phyloP scores from a whole-genome alignment of 2,888 invertebrate species.

The Eugnorisma glareosa region DNA sequence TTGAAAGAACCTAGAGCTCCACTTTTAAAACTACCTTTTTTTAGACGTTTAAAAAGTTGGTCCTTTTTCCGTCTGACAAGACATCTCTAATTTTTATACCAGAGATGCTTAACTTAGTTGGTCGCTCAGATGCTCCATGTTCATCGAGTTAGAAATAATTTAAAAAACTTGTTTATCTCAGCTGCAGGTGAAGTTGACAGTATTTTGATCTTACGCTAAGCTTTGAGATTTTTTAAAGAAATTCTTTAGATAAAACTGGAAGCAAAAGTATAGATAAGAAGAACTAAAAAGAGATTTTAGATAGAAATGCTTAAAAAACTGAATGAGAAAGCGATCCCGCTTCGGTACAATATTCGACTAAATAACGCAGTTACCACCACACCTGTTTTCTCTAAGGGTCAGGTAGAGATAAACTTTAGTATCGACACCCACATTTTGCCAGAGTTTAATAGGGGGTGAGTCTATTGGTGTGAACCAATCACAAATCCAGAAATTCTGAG shows the following conservation, averaged over 20 bases:
- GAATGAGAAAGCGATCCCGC: background rate
- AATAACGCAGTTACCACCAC: background rate
- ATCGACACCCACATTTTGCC: background rate
- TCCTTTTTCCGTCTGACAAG: background rate
- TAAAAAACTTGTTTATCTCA: slow-evolving; percentile 24
- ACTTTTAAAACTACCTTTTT: background rate
- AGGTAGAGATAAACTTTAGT: background rate
- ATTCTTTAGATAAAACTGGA: slow-evolving; percentile 1
- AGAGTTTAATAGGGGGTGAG: background rate
- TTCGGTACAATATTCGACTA: background rate
- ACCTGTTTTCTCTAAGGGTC: background rate
- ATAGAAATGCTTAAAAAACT: background rate
- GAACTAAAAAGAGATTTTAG: background rate
- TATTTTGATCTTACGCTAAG: background rate
- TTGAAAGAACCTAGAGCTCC: background rate
- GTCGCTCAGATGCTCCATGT: slow-evolving; percentile 21
- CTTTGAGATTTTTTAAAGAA: slow-evolving; percentile 6
- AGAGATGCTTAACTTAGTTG: slow-evolving; percentile 23
- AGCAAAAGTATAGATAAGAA: background rate
- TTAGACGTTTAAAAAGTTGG: background rate
- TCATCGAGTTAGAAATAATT: slow-evolving; percentile 25
- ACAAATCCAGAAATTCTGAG: no score
- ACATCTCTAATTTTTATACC: slow-evolving; percentile 18
- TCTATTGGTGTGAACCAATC: background rate
- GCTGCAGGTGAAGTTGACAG: slow-evolving; percentile 26